phyloP scores from a whole-genome alignment of 2,888 invertebrate genomes.

The Physocephala rufipes region DNA sequence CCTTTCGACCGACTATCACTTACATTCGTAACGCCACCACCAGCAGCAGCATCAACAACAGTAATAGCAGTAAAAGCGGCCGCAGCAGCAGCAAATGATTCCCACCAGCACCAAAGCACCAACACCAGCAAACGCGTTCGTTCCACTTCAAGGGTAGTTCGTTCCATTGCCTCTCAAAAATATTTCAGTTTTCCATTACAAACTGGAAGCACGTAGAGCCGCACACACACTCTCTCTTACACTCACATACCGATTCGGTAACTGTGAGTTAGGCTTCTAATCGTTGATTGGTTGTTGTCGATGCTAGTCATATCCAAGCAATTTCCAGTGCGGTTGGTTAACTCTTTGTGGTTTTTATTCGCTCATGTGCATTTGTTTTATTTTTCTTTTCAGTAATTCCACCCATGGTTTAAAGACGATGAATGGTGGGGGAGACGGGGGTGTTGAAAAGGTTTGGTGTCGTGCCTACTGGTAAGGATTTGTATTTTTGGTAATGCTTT shows the following conservation, averaged over 20 bases:
- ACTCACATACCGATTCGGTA: conserved; percentile 32
- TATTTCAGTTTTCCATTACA: background rate
- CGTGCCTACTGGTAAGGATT: background rate
- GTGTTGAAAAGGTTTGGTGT: background rate
- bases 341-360: conserved; percentile 22
- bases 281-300: conserved; percentile 42
- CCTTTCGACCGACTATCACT: conserved; percentile 43
- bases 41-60: conserved; percentile 16
- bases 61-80: conserved; percentile 3
- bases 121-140: conserved; percentile 23
- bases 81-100: background rate
- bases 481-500: background rate
- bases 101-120: conserved; percentile 9
- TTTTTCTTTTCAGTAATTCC: no score
- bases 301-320: conserved; percentile 1
- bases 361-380: conserved; percentile 27
- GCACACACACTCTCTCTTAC: conserved; percentile 37
- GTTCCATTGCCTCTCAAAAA: background rate
- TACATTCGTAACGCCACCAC: conserved; percentile 18
- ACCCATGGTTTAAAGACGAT: background rate
- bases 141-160: conserved; percentile 17
- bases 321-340: background rate
- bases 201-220: conserved; percentile 11
- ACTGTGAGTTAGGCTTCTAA: conserved; percentile 14
- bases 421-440: background rate